Evolutionary conservation across 2,113 vertebrate species (phyloP).

Genomic region (Lota lota): DNA sequence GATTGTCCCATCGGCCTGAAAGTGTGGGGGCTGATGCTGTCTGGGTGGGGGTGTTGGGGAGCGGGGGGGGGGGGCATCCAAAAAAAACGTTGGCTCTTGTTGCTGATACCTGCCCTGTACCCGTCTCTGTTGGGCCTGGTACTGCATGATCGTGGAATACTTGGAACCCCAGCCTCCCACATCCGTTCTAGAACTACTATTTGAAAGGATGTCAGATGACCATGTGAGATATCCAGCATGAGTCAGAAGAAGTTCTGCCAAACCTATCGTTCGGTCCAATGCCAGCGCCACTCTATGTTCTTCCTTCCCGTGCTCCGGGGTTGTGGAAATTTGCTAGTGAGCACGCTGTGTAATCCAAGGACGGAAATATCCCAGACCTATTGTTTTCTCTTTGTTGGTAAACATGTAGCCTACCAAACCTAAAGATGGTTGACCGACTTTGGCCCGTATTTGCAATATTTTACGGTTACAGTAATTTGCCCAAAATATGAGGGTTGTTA

Average conservation of each 20-base stretch:
- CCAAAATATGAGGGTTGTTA: background rate
- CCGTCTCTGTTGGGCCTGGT: conserved; percentile 35
- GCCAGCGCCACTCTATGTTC: conserved; percentile 51
- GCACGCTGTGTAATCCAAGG: conserved; percentile 37
- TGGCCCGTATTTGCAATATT: background rate
- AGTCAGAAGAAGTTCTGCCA: conserved; percentile 46
- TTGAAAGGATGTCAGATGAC: conserved; percentile 58
- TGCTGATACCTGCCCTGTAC: conserved; percentile 28
- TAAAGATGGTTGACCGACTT: background rate
- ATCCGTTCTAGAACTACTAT: conserved; percentile 35
- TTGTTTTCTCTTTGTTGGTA: conserved; percentile 20
- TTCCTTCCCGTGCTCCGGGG: conserved; percentile 50
- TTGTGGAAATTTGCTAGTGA: conserved; percentile 50
- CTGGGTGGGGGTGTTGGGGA: too few relatives aligned
- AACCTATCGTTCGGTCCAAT: conserved; percentile 45
- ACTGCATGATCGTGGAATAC: conserved; percentile 35
- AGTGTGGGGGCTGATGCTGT: too few relatives aligned
- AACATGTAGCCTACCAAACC: background rate
- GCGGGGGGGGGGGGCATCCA: conserved; percentile 42
- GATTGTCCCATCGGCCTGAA: conserved; percentile 39
- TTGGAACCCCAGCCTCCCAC: conserved; percentile 46
- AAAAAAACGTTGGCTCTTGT: conserved; percentile 43
- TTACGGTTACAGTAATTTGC: too few relatives aligned
- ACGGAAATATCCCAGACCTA: conserved; percentile 33
- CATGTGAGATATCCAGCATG: conserved; percentile 33